These are phyloP conservation scores for Porites evermanni DNA, from an alignment of 92 coral and sea anemone genomes.

Conservation along the genomic window DNA sequence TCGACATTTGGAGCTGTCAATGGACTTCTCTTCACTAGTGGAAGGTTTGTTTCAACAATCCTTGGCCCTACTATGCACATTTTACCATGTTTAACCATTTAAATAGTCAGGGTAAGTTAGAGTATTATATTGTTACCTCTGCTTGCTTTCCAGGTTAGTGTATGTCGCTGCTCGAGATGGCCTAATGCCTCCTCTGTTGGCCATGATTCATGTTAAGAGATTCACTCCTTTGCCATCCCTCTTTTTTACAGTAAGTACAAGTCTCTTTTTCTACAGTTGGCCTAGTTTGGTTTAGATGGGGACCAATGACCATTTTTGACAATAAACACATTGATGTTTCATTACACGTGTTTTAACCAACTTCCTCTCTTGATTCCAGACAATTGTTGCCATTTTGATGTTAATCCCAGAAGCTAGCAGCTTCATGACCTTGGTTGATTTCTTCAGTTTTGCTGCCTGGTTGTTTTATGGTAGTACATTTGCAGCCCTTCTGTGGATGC, in stretches of 20 bases:
- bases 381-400: constrained; percentile 86
- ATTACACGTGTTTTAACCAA: background rate
- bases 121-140: background rate
- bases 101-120: too few species aligned
- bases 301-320: too few species aligned
- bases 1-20: constrained; percentile 99
- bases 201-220: constrained; percentile 93
- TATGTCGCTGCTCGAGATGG: constrained; percentile 97
- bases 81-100: background rate
- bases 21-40: constrained; percentile 96
- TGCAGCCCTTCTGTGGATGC: constrained; percentile 78
- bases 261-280: too few species aligned
- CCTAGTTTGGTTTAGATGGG: too few species aligned
- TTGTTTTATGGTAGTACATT: constrained; percentile 94
- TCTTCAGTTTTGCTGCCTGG: constrained; percentile 99
- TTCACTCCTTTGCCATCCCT: constrained; percentile 94
- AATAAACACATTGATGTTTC: too few species aligned
- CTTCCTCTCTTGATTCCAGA: constrained; percentile 47
- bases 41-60: constrained; percentile 65
- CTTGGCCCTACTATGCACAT: background rate
- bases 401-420: constrained; percentile 94
- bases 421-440: constrained; percentile 89
- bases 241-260: constrained; percentile 87
- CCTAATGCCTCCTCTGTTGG: constrained; percentile 86
- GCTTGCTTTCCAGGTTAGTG: constrained; percentile 61